Evolutionary conservation across 2,888 invertebrate genomes (phyloP).

Genomic region (Aphidius colemani): DNA sequence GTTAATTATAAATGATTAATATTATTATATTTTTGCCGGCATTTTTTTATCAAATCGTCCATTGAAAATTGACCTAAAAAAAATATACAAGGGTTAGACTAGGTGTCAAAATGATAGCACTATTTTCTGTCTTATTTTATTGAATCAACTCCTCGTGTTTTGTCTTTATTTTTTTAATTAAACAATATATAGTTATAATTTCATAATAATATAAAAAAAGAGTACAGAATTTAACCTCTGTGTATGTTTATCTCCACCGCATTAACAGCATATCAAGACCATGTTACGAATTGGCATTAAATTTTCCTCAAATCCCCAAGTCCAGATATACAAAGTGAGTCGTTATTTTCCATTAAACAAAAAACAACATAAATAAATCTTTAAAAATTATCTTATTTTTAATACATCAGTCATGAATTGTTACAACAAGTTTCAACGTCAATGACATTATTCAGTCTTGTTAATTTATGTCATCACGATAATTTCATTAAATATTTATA

Average conservation of each 20-base stretch:
- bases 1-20: too few species aligned
- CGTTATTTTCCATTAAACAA: conserved; percentile 7
- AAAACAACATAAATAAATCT: not conserved
- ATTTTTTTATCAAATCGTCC: too few species aligned
- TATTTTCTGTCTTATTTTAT: too few species aligned
- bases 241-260: conserved; percentile 21
- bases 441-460: not conserved
- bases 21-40: too few species aligned
- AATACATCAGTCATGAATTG: not conserved
- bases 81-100: too few species aligned
- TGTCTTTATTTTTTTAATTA: too few species aligned
- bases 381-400: conserved; percentile 11
- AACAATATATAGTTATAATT: not conserved
- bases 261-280: conserved; percentile 50
- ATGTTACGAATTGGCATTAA: conserved; percentile 60
- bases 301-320: conserved; percentile 58
- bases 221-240: conserved; percentile 15
- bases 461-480: too few species aligned
- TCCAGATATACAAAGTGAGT: conserved; percentile 51
- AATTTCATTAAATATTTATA: too few species aligned
- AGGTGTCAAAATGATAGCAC: too few species aligned
- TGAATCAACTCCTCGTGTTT: too few species aligned
- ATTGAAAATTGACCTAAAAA: too few species aligned
- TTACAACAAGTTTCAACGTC: conserved; percentile 4
- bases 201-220: not conserved